Evolutionary conservation across 1,140 invertebrate species (phyloP), one percentile per base, ranked within the genome.

Genomic region (Teleogryllus occipitalis): DNA sequence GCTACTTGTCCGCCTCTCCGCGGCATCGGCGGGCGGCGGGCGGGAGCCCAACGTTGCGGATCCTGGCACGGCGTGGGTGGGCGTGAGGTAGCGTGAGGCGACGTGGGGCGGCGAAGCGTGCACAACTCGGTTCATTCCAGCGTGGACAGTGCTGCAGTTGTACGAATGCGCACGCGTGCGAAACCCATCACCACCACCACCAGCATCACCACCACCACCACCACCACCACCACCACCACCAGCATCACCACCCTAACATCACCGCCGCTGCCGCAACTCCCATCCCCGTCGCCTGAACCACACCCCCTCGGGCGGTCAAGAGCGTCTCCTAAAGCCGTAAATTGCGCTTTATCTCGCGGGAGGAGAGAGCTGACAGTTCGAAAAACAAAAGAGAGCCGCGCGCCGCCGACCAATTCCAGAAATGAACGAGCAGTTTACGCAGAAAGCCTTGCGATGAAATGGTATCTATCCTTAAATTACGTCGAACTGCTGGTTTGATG

Each of bases 401-500:
- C 54, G 54, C 54, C 1, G 18, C 54, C 54, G 18, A 65, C 10
- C 54, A 65, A 65, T 65, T 65, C 54, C 2, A 65, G 54, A 65
- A 65, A 65, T 65, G 54, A 65, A 65, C 54, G 54, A 65, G 54
- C 54, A 65, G 54, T 65, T 65, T 65, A 65, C 54, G 10, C 54
- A 18, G 54, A 65, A 65, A 14, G 54, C 10, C 10, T 65, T 18
- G 54, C 54, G 54, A 65, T 65, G 54, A 65, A 65, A 65, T 65
- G 54, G 54, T 65, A 65, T 65, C 54, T 65, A 65, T 65, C 54
- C 54, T 65, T 65, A 18, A 65, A 65, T 65, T 65, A 65, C 54
- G 18, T 18, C 10, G 54, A 65, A 65, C 18, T 65, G 54, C 54
- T 65, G 54, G 54, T 65, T 65, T 65, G 54, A 65, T 65, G 54